Evolutionary conservation across 2,113 vertebrate species (phyloP).

Genomic region (Ornithorhynchus anatinus): DNA sequence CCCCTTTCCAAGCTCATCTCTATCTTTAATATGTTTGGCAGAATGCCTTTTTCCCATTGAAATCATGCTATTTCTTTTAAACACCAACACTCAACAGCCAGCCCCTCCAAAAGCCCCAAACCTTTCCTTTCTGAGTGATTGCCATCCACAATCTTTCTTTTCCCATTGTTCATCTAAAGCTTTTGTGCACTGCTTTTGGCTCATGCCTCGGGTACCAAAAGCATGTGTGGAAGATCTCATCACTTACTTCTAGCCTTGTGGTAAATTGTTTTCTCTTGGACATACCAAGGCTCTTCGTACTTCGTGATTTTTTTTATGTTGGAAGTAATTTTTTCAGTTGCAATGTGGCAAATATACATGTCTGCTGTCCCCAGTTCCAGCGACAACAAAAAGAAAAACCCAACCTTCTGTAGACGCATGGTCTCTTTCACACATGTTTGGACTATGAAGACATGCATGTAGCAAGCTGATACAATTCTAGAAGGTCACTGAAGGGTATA

Average conservation of each 20-base stretch:
- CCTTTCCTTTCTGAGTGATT: constrained; percentile 48
- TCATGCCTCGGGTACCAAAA: constrained; percentile 72
- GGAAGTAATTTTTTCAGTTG: constrained; percentile 71
- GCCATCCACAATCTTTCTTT: constrained; percentile 43
- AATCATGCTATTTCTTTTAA: constrained; percentile 27
- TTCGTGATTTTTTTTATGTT: constrained; percentile 69
- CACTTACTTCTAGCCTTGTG: constrained; percentile 72
- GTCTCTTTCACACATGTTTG: constrained; percentile 90
- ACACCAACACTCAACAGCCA: not conserved
- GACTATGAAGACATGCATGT: constrained; percentile 90
- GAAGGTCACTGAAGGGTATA: constrained; percentile 85
- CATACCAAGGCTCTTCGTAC: constrained; percentile 70
- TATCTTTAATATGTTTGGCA: constrained; percentile 80
- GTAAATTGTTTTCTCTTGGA: constrained; percentile 57
- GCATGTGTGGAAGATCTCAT: constrained; percentile 75
- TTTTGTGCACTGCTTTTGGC: constrained; percentile 86
- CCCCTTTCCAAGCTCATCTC: constrained; percentile 70
- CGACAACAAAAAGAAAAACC: constrained; percentile 77
- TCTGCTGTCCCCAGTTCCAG: constrained; percentile 73
- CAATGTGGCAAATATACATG: constrained; percentile 73
- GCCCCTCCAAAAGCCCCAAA: not conserved
- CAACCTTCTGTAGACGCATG: constrained; percentile 76
- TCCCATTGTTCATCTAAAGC: constrained; percentile 69
- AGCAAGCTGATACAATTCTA: constrained; percentile 77
- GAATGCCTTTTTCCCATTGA: constrained; percentile 58